Evolutionary conservation across 1,140 invertebrate genomes (phyloP), one percentile per base, ranked within the genome.

Genomic region (Alviniconcha marisindica): DNA sequence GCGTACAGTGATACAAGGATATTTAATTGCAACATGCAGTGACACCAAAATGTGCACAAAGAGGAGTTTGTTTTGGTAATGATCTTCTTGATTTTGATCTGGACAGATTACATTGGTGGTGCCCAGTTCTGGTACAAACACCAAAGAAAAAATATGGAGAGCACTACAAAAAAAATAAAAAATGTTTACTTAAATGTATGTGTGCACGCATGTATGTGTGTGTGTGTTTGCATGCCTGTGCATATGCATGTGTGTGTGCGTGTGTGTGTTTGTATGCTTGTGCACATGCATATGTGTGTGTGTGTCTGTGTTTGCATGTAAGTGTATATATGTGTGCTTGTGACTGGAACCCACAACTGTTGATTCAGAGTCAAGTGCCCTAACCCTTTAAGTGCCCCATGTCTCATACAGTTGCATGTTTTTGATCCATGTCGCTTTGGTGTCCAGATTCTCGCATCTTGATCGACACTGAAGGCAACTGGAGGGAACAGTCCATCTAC

Each of bases 371-470:
- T 4, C 10, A 7, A 56, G n/a, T n/a, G 21, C 33, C 28, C 36
- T 56, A 15, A 24, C 21, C 18, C 18, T n/a, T n/a, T n/a, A n/a
- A 21, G 51, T 48, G 14, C 10, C 74, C 14, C 14, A 77, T 60
- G 24, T 77, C 18, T 33, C 18, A 15, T 44, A 18, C 24, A n/a
- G 18, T 48, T 1, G 21, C 10, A n/a, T 33, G 3, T 77, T 66
- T 77, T 12, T 40, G 14, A 77, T 24, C 44, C n/a, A 44, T 42
- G 10, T 3, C 40, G 36, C 28, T 33, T 36, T 0, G 10, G 24
- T 66, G 3, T 56, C 71, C 73, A 77, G 38, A 82, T 77, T 48
- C 54, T 36, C 18, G 33, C 83, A n/a, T 82, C 82, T 24, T 76
- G 48, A 54, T 44, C 44, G 73, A 56, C 5, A 1, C 24, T 10